Percentiles rank a stretch among this genome's conserved stretches.
Evolutionary conservation across 2,888 invertebrate species (phyloP).

Genomic region (Scaptodrosophila latifasciaeformis): DNA sequence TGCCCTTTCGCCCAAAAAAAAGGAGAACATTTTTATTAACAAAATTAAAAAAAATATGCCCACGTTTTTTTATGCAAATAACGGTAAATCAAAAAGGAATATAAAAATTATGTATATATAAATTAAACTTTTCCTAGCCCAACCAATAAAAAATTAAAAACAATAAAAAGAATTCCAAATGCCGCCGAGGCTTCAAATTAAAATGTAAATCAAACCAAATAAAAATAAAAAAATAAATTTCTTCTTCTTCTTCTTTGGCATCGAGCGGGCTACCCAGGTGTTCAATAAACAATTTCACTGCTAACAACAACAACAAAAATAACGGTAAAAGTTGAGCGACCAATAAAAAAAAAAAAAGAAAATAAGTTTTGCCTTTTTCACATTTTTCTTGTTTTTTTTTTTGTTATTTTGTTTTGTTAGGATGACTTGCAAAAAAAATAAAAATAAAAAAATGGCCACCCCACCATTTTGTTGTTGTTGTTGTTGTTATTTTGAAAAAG

Average conservation of each 20-base stretch:
- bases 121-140: no score
- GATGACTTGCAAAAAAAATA: no score
- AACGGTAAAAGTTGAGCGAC: no score
- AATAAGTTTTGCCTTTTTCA: neutral
- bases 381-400: neutral
- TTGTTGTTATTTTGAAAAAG: no score
- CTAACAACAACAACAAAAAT: no score
- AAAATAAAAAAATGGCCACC: no score
- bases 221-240: no score
- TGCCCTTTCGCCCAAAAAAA: neutral
- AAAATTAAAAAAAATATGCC: conserved; percentile 29
- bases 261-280: conserved; percentile 23
- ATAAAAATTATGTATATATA: conserved; percentile 30
- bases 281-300: conserved; percentile 29
- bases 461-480: no score
- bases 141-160: conserved; percentile 3
- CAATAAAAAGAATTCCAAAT: neutral
- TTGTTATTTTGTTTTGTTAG: no score
- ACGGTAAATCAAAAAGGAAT: conserved; percentile 33
- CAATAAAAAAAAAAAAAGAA: neutral
- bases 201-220: conserved; percentile 32
- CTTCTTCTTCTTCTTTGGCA: no score
- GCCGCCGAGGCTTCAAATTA: conserved; percentile 27
- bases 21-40: conserved; percentile 2
- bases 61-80: conserved; percentile 58